A percentile compares a stretch with the other conserved stretches of the same genome.
Evolutionary conservation across 2,888 invertebrate species (phyloP).

Genomic region (Sipha maydis): DNA sequence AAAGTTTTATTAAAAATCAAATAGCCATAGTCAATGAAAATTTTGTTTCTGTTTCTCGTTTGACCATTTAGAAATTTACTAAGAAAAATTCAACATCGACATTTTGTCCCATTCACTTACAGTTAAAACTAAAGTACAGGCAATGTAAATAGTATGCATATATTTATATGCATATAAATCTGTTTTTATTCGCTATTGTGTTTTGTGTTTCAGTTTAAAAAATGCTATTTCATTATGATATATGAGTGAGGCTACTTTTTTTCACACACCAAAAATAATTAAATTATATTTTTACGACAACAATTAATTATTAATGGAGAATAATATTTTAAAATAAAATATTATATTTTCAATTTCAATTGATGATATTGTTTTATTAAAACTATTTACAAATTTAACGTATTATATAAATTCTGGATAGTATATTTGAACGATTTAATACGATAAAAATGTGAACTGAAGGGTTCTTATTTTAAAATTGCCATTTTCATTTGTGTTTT

Average conservation of each 20-base stretch:
- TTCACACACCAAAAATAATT: background rate
- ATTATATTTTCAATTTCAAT: background rate
- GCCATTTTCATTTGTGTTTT: too few relatives aligned
- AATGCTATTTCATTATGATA: background rate
- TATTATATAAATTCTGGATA: background rate
- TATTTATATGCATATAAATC: background rate
- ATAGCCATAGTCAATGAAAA: background rate
- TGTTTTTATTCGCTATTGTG: background rate
- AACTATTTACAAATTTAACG: background rate
- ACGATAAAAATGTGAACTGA: too few relatives aligned
- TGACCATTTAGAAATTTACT: background rate
- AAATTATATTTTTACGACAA: background rate
- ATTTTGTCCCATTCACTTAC: background rate
- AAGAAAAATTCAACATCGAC: background rate
- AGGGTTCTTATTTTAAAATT: too few relatives aligned
- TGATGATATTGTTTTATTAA: background rate
- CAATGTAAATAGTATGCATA: background rate
- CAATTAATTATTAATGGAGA: background rate
- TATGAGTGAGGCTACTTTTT: background rate
- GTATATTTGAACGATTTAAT: too few relatives aligned
- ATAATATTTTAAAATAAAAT: background rate
- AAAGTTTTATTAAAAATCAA: background rate
- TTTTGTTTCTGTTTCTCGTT: background rate
- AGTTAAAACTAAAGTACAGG: background rate
- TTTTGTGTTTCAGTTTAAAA: slow-evolving; percentile 7